These are phyloP conservation scores for Melopsittacus undulatus DNA, from an alignment of 2,797 vertebrate species.

Conservation along the genomic window DNA sequence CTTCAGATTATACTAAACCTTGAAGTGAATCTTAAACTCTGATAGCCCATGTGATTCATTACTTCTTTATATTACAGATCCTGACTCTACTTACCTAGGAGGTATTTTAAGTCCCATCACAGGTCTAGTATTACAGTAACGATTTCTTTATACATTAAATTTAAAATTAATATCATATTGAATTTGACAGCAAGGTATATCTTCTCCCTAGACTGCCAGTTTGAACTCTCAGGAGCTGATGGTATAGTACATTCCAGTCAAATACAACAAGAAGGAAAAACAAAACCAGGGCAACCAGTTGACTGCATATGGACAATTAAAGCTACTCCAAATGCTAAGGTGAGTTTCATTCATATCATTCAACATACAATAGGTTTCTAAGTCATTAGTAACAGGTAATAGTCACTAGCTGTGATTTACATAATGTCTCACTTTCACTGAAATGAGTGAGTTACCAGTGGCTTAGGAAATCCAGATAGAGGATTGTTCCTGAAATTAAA, in stretches of 20 bases:
- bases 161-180: slow-evolving; percentile 69
- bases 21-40: slow-evolving; percentile 2
- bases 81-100: slow-evolving; percentile 97
- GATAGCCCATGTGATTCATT: slow-evolving; percentile 43
- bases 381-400: slow-evolving; percentile 5
- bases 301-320: slow-evolving; percentile 99
- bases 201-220: slow-evolving; percentile 91
- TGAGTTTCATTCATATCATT: slow-evolving; percentile 63
- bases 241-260: slow-evolving; percentile 96
- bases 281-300: slow-evolving; percentile 91
- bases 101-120: slow-evolving; percentile 99
- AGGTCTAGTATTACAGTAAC: slow-evolving; percentile 84
- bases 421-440: not conserved
- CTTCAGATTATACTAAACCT: slow-evolving; percentile 7
- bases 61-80: slow-evolving; percentile 90
- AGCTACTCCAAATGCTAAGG: slow-evolving; percentile 95
- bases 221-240: slow-evolving; percentile 93
- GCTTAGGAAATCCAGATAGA: slow-evolving; percentile 1
- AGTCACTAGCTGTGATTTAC: not conserved
- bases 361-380: not conserved
- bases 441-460: slow-evolving; percentile 6
- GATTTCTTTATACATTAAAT: slow-evolving; percentile 70
- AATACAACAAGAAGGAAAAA: slow-evolving; percentile 94
- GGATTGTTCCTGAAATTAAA: not conserved
- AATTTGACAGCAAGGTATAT: slow-evolving; percentile 70